Evolutionary conservation across 2,888 invertebrate genomes (phyloP), one percentile per base, ranked within the genome.

Genomic region (Sicus ferrugineus): DNA sequence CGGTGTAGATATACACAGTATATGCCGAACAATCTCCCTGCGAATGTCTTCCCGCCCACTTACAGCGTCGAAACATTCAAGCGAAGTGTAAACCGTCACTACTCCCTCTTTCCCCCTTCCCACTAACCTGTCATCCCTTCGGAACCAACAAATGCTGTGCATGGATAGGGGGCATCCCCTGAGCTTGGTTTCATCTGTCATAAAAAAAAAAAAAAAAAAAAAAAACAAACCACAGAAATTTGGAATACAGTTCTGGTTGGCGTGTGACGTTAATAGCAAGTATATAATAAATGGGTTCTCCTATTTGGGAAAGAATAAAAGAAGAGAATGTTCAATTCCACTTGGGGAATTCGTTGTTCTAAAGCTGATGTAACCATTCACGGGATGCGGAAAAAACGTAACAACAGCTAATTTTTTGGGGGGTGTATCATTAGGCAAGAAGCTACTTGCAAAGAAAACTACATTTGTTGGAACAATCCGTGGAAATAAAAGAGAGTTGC

Each of bases 21-120:
- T 76, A 76, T 75, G 74, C 48, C 70, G 42, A 77, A 76, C 66
- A 78, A 79, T 68, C 76, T 72, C n/a, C n/a, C n/a, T n/a, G n/a
- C n/a, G n/a, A n/a, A n/a, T n/a, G n/a, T n/a, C n/a, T n/a, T n/a
- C n/a, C n/a, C n/a, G n/a, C n/a, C n/a, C n/a, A n/a, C n/a, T n/a
- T n/a, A n/a, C n/a, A n/a, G n/a, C n/a, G n/a, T n/a, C n/a, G n/a
- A n/a, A n/a, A n/a, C n/a, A n/a, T n/a, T n/a, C n/a, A n/a, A n/a
- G n/a, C n/a, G n/a, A n/a, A n/a, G n/a, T n/a, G n/a, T n/a, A n/a
- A n/a, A n/a, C n/a, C n/a, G n/a, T n/a, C n/a, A n/a, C n/a, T n/a
- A n/a, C n/a, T n/a, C n/a, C n/a, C n/a, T n/a, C n/a, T n/a, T n/a
- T n/a, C n/a, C n/a, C n/a, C n/a, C n/a, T n/a, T n/a, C n/a, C n/a